These are phyloP conservation scores for Dipodomys merriami DNA, from an alignment of 2,113 vertebrate species.

Conservation along the genomic window DNA sequence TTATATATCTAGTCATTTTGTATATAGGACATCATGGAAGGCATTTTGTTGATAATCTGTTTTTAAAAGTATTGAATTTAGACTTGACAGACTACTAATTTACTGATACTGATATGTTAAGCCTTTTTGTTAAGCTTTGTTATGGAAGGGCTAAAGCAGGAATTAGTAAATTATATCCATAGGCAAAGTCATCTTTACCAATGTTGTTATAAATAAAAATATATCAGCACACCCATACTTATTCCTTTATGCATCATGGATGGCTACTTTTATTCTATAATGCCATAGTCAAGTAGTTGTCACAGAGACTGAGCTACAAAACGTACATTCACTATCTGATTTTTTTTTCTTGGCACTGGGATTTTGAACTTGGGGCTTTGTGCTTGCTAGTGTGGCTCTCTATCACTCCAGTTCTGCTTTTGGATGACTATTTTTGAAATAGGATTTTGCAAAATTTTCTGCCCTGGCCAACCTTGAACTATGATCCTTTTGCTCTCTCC, in stretches of 20 bases:
- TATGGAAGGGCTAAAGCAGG: neutral
- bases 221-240: neutral
- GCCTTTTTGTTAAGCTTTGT: neutral
- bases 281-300: neutral
- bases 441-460: no score
- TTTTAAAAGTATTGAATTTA: neutral
- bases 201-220: neutral
- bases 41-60: neutral
- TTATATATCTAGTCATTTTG: neutral
- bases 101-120: neutral
- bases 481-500: no score
- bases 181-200: neutral
- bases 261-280: neutral
- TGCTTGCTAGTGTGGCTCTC: no score
- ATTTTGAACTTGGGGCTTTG: no score
- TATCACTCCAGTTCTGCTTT: no score
- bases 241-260: neutral
- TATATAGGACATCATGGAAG: neutral
- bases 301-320: neutral
- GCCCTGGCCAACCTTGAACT: no score
- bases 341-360: no score
- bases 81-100: neutral
- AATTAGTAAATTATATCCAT: neutral
- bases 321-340: neutral
- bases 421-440: no score